Evolutionary conservation across 2,888 invertebrate species (phyloP).

Genomic region (Hydropsyche betteni): DNA sequence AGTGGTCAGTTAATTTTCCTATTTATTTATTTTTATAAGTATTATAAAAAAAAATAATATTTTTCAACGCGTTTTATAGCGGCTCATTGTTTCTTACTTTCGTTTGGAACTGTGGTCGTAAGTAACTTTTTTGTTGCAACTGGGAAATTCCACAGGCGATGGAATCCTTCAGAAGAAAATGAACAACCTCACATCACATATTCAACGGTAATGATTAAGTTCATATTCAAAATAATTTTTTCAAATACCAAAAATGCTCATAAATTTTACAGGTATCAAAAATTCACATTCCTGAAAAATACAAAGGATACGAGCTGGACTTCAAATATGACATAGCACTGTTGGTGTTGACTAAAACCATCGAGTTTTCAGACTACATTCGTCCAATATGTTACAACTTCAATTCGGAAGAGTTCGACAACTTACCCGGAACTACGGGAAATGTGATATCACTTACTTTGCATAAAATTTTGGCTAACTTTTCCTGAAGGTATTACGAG

Average conservation of each 20-base stretch:
- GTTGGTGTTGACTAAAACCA: neutral
- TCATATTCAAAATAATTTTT: no score
- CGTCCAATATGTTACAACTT: conserved; percentile 14
- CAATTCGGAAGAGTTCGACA: neutral
- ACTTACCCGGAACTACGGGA: neutral
- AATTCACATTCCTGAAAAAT: neutral
- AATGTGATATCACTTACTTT: neutral
- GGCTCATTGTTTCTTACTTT: conserved; percentile 17
- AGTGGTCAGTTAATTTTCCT: no score
- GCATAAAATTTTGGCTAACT: no score
- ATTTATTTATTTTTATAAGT: no score
- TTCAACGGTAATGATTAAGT: neutral
- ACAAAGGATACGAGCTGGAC: neutral
- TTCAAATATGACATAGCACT: neutral
- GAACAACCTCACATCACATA: neutral
- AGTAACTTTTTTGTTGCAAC: neutral
- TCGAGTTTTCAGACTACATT: neutral
- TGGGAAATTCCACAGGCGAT: conserved; percentile 7
- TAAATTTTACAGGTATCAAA: no score
- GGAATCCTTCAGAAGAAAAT: neutral
- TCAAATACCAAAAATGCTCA: no score
- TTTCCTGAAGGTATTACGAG: no score
- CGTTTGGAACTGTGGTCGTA: neutral
- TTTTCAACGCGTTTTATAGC: neutral
- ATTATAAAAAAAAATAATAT: no score